Evolutionary conservation across 2,113 vertebrate species (phyloP), one percentile per base, ranked within the genome.

Genomic region (Charadrius vociferus): DNA sequence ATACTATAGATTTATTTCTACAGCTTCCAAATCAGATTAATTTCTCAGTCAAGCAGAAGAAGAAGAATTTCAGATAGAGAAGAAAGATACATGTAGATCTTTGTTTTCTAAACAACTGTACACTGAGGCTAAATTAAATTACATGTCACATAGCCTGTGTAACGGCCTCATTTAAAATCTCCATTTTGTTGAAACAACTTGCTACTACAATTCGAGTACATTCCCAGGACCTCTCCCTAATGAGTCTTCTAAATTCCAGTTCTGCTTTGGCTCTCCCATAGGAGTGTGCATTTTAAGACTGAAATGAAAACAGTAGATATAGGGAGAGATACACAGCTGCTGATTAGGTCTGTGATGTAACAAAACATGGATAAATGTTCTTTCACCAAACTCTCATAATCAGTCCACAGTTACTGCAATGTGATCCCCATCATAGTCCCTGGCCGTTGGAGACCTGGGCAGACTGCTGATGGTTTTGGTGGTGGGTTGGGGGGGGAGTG

Each of bases 1-100:
- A 77, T 96, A 92, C 70, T 90, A 91, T 43, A 97, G 94, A 98
- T 98, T 94, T 93, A 94, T 97, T 93, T 77, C 81, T 96, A 75
- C 39, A 87, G 50, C 59, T 96, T 97, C 73, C 79, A 97, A 96
- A 97, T 96, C 91, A 97, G 96, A 78, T 86, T 88, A 94, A 95
- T 97, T 93, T 91, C 66, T 83, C 45, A 91, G 74, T 95, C 86
- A 97, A 97, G 95, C 37, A 97, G 86, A 93, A 97, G 32, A 83
- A 83, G 81, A 90, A 96, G 90, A 89, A 91, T 81, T 59, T 81
- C 61, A 94, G 65, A 78, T 20, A 58, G 21, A 36, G 22, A 90
- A 92, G 53, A 91, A 95, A 93, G 15, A 86, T 45, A 53, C 10
- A 17, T 17, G 41, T 75, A 90, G 41, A 72, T 55, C 21, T 74